Evolutionary conservation across 2,888 invertebrate species (phyloP).

Genomic region (Taenaris catops): DNA sequence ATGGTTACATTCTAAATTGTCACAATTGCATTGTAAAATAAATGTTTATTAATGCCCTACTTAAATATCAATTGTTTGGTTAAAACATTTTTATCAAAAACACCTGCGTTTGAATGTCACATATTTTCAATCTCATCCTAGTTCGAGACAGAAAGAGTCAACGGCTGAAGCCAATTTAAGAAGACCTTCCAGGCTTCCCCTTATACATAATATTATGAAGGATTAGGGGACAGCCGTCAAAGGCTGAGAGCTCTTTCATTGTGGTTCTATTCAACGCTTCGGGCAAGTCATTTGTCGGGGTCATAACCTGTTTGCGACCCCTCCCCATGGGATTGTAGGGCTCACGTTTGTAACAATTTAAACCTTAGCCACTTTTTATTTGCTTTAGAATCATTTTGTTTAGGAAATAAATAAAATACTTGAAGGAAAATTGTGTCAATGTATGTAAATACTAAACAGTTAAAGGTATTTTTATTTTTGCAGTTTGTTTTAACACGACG

Average conservation of each 20-base stretch:
- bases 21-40: too few relatives aligned
- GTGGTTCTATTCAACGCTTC: constrained; percentile 60
- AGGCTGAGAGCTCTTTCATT: constrained; percentile 41
- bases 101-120: constrained; percentile 32
- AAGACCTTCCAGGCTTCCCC: constrained; percentile 35
- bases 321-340: constrained; percentile 63
- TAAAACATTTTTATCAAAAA: constrained; percentile 16
- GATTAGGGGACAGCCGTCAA: constrained; percentile 32
- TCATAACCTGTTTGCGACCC: constrained; percentile 80
- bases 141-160: constrained; percentile 62
- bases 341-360: constrained; percentile 66
- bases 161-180: constrained; percentile 39
- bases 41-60: too few relatives aligned
- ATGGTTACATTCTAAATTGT: too few relatives aligned
- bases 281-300: constrained; percentile 77
- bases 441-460: too few relatives aligned
- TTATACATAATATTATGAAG: constrained; percentile 23
- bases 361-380: constrained; percentile 27
- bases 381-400: constrained; percentile 9
- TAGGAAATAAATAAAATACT: too few relatives aligned
- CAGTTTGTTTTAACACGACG: too few relatives aligned
- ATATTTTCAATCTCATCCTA: constrained; percentile 71
- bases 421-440: too few relatives aligned
- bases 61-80: neutral
- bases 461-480: too few relatives aligned